Evolutionary conservation across 2,797 vertebrate species (phyloP), one percentile per base, ranked within the genome.

Genomic region (Pterois miles): DNA sequence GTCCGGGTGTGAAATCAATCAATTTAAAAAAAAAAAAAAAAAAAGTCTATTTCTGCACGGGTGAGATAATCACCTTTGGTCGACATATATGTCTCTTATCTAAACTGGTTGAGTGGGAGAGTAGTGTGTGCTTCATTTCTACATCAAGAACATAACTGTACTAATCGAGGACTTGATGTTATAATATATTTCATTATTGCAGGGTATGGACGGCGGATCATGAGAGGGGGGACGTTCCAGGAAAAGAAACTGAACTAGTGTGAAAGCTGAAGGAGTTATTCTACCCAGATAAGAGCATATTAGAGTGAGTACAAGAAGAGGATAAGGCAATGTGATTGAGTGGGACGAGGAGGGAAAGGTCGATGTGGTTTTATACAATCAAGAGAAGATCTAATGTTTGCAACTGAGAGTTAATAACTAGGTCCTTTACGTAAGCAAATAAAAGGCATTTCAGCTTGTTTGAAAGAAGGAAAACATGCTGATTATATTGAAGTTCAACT

Each of bases 101-200:
- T 77, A 1, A 60, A 69, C 65, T 33, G 60, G n/a, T 31, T 68
- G 56, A 78, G 62, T 53, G 70, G 52, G 48, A 70, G 62, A 72
- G 65, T 8, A 7, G 54, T 34, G n/a, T 43, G 16, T 6, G 53
- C 27, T 36, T 63, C 50, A 64, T 31, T 56, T 68, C 48, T 57
- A 78, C 54, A 71, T 84, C 62, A 65, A 34, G 46, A 64, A 38
- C 46, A 78, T 66, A 66, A 66, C 33, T 50, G 66, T 60, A 64
- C 73, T 71, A 82, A 82, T 76, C 29, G 23, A n/a, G 65, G 57
- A 77, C 31, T 40, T 64, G 33, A 69, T 57, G 60, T 75, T 57
- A 25, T 67, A 70, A 69, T 60, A 58, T 71, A 59, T 83, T 66
- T 54, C 40, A 81, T 86, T 74, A 81, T 63, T 65, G 56, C 29